These are phyloP conservation scores for Nasonovia ribisnigri DNA, from an alignment of 2,888 invertebrate genomes.

Conservation along the genomic window DNA sequence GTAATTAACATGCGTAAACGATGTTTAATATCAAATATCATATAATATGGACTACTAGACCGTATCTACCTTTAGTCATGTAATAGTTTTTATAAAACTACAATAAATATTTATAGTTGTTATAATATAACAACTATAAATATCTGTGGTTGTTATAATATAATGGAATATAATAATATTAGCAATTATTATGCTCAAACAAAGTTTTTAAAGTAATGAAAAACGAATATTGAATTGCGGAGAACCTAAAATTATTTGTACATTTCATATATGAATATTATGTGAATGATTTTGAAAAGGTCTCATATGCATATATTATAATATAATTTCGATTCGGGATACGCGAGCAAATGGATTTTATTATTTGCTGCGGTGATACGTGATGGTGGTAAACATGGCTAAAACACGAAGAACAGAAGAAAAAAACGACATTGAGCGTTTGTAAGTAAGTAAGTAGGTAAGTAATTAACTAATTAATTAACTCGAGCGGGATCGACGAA, in stretches of 20 bases:
- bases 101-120: not conserved
- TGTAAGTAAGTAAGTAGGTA: not conserved
- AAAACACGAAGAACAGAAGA: not conserved
- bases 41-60: not conserved
- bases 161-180: not conserved
- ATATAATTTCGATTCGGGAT: too few species aligned
- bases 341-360: not conserved
- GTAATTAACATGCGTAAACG: not conserved
- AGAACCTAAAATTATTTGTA: not conserved
- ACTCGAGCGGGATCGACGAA: not conserved
- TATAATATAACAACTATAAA: not conserved
- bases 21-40: not conserved
- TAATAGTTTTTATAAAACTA: not conserved
- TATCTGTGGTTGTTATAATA: not conserved
- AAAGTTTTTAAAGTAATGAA: not conserved
- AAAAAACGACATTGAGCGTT: slow-evolving; percentile 7
- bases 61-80: not conserved
- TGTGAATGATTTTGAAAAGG: not conserved
- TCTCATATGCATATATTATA: not conserved
- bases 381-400: not conserved
- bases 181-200: not conserved
- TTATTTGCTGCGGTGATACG: not conserved
- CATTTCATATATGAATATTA: not conserved
- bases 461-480: not conserved
- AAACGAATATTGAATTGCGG: not conserved